Evolutionary conservation across 2,113 vertebrate genomes (phyloP).

Genomic region (Saguinus midas): DNA sequence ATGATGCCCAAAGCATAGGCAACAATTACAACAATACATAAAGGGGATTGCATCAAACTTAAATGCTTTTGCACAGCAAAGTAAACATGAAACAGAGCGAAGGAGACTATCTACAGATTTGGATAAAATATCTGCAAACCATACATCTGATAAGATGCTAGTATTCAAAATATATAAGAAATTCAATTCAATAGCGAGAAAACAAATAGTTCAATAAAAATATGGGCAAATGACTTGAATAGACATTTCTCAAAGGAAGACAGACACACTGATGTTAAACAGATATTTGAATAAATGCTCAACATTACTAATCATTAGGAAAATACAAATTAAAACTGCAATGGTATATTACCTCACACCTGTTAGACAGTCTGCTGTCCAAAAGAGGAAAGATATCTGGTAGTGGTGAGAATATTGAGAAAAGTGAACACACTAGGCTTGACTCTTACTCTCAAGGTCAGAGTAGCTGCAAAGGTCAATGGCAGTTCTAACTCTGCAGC

Average conservation of each 20-base stretch:
- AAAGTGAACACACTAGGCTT: background rate
- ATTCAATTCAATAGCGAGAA: background rate
- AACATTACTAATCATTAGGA: background rate
- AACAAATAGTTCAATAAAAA: background rate
- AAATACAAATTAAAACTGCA: background rate
- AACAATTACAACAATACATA: background rate
- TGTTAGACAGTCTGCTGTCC: background rate
- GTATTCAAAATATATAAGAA: background rate
- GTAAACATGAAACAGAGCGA: background rate
- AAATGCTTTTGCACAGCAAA: background rate
- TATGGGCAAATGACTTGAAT: background rate
- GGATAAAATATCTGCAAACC: background rate
- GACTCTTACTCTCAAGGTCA: background rate
- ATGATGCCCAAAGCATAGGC: background rate
- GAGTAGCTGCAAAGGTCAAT: no score
- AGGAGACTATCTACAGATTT: background rate
- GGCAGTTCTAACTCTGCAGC: background rate
- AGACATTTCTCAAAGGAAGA: background rate
- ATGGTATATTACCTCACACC: background rate
- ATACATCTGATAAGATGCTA: background rate
- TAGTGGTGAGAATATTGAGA: background rate
- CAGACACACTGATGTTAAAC: background rate
- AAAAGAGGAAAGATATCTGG: background rate
- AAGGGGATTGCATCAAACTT: background rate
- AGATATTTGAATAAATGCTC: background rate